Base-by-base conservation (phyloP, 2,113 vertebrate species). In the Morone chrysops region DNA sequence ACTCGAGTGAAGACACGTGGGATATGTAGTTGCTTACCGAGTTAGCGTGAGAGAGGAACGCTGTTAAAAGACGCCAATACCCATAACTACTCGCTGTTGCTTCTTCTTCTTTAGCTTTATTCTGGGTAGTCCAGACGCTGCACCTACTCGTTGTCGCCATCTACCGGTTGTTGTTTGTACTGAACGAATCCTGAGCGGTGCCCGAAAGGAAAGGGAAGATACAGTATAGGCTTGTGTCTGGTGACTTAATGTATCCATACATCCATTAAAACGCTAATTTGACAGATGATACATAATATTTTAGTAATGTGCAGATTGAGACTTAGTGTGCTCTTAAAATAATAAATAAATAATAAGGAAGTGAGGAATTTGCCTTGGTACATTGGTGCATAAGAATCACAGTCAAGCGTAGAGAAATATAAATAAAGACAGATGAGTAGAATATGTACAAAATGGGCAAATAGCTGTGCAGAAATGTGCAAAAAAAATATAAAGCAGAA, bases 21-120 rank as follows among this genome's bases (percentile, higher is more conserved):
- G 71, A 81, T 31, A 53, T 78, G 85, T 76, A 89, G 85, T 89
- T 84, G 0, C 54, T 68, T 9, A 16, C 1, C 5, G 3, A 0
- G 0, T 8, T 7, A 20, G 10, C 11, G 0, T 22, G 0, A 43
- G 5, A n/a, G 25, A 18, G 11, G 13, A 6, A 0, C 4, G 0
- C 1, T 0, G 16, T 22, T 1, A 22, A 54, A 62, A 50, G 36
- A 85, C 74, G 3, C 0, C 66, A 86, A 2, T 83, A 91, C 87
- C 89, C 85, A 89, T 1, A 53, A 87, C 1, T 3, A 1, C 40
- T 20, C 2, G 6, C 67, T 9, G 16, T 20, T 4, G 14, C 2
- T 47, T 43, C 25, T 22, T 5, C 6, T 51, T 62, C 72, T 45
- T 82, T 61, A 59, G 61, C 66, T 1, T 20, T 2, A 63, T 31